phyloP scores from a whole-genome alignment of 2,888 invertebrate genomes.

The Norana najaformis region DNA sequence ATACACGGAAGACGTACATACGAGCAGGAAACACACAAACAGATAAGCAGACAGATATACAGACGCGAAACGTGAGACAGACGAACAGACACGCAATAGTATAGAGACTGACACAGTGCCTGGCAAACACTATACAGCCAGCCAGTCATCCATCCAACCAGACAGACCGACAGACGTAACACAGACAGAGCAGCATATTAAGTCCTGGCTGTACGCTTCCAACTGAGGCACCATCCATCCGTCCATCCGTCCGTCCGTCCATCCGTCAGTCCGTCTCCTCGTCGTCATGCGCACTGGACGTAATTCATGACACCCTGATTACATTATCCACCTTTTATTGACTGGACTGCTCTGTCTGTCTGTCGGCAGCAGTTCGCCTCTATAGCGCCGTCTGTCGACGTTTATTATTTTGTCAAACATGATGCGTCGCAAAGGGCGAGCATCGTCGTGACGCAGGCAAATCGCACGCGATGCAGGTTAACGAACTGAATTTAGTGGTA shows the following conservation, averaged over 20 bases:
- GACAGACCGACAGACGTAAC: too few relatives aligned
- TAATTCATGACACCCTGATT: neutral
- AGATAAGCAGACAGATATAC: neutral
- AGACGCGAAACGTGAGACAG: conserved; percentile 1
- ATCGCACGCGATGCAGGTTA: neutral
- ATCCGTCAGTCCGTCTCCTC: too few relatives aligned
- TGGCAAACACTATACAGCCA: neutral
- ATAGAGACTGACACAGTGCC: neutral
- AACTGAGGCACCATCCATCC: too few relatives aligned
- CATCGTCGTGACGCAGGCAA: neutral
- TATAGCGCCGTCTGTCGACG: neutral
- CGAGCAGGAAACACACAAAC: neutral
- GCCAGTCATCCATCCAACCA: too few relatives aligned
- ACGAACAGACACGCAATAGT: neutral
- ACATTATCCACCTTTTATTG: conserved; percentile 5
- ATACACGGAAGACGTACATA: neutral
- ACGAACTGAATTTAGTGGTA: neutral
- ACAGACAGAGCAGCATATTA: neutral
- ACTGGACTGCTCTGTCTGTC: neutral
- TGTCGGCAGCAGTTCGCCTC: neutral
- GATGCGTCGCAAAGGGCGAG: neutral
- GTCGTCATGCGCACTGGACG: neutral
- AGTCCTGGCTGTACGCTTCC: neutral
- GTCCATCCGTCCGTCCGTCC: too few relatives aligned
- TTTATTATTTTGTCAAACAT: neutral